Conservation (phyloP, 2,888 invertebrate species). For the Zele albiditarsus region DNA sequence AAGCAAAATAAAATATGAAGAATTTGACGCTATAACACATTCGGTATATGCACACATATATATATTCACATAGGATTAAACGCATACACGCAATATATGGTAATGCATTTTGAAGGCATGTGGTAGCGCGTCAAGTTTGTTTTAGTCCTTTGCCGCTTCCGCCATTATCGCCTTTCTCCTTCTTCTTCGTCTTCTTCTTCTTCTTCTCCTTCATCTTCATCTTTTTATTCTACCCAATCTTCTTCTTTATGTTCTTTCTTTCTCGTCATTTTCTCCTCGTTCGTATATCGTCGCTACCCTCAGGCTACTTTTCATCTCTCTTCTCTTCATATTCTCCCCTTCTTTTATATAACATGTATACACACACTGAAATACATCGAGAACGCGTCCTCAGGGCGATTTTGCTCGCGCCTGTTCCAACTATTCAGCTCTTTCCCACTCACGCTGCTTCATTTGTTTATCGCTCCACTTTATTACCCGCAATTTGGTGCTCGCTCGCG, state of each 20-base stretch:
- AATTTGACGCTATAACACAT: slow-evolving; percentile 9
- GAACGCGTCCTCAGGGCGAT: slow-evolving; percentile 18
- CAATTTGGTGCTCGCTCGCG: slow-evolving; percentile 68
- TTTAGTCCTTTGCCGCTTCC: slow-evolving; percentile 54
- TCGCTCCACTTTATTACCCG: slow-evolving; percentile 69
- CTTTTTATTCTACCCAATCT: slow-evolving; percentile 47
- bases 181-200: slow-evolving; percentile 36
- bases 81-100: slow-evolving; percentile 31
- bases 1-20: slow-evolving; percentile 25
- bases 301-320: slow-evolving; percentile 30
- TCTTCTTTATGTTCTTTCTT: slow-evolving; percentile 41
- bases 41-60: not conserved
- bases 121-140: slow-evolving; percentile 56
- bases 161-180: slow-evolving; percentile 48
- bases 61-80: slow-evolving; percentile 4
- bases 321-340: slow-evolving; percentile 22
- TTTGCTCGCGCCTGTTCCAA: slow-evolving; percentile 33
- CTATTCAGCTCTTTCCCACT: slow-evolving; percentile 47
- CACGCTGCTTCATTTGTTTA: slow-evolving; percentile 69
- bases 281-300: slow-evolving; percentile 14
- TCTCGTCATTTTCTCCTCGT: slow-evolving; percentile 35
- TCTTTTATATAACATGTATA: not conserved
- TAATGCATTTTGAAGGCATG: slow-evolving; percentile 49
- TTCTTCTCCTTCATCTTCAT: slow-evolving; percentile 42
- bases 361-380: slow-evolving; percentile 41